A percentile compares a stretch with the other conserved stretches of the same genome.
Conservation (phyloP, 2,888 invertebrate species). For the Cephus runcator region DNA sequence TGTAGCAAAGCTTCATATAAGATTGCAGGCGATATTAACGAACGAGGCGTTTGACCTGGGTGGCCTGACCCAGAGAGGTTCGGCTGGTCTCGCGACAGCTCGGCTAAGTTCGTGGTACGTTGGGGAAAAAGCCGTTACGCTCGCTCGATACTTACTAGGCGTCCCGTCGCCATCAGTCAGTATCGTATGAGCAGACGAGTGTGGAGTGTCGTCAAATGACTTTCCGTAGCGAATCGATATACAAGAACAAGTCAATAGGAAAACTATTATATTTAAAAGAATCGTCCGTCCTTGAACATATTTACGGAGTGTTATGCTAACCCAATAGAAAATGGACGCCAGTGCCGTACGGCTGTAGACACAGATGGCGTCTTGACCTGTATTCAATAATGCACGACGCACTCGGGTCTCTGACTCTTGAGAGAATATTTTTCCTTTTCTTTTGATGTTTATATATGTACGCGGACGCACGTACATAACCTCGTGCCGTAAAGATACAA, state of each 20-base stretch:
- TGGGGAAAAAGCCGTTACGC: not conserved
- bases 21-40: constrained; percentile 29
- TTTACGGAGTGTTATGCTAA: not conserved
- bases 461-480: not conserved
- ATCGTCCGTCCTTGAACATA: not conserved
- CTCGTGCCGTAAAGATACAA: not conserved
- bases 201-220: constrained; percentile 18
- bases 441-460: not conserved
- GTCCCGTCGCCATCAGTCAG: constrained; percentile 17
- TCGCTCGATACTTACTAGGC: constrained; percentile 12
- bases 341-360: not conserved
- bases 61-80: constrained; percentile 42
- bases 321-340: not conserved
- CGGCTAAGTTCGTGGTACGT: constrained; percentile 28
- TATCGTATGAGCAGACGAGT: constrained; percentile 19
- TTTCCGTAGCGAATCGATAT: not conserved
- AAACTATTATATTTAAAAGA: not conserved
- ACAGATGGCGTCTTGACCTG: not conserved
- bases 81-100: constrained; percentile 30
- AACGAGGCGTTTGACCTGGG: constrained; percentile 36
- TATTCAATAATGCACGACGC: not conserved
- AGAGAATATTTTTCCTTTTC: not conserved
- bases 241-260: not conserved
- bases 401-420: not conserved
- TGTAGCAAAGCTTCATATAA: not conserved